Base-by-base conservation (phyloP, 1,140 invertebrate genomes). In the Sycophila sp. region DNA sequence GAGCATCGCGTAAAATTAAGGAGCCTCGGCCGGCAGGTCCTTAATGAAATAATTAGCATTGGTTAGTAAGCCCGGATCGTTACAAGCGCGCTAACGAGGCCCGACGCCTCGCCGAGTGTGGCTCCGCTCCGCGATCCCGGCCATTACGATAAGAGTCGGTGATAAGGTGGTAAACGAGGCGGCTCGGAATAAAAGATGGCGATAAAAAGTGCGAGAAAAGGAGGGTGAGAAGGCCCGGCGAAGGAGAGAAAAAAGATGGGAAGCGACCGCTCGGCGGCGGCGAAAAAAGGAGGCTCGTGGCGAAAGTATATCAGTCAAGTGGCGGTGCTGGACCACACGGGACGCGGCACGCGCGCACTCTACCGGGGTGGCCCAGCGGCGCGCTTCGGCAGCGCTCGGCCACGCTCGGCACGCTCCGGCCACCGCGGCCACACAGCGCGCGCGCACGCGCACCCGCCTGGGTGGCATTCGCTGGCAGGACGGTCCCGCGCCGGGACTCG, bases 291-390 rank as follows among this genome's bases (percentile, higher is more conserved):
- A 67, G 22, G 7, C 30, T 53, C 51, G 66, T 68, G 66, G 42
- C 42, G 56, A 67, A 67, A 67, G 65, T 67, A 67, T 66, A 40
- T 66, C 36, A 49, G 51, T 40, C 47, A 69, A 62, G 66, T 30
- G 42, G 32, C 40, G 62, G 42, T 60, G 58, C 40, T 64, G 76
- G 85, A 86, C 85, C 85, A 86, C 85, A 86, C 85, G 84, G 79
- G 81, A 83, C 73, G 84, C 83, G 85, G 85, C 85, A 85, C 85
- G 85, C 84, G 85, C 85, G 85, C 85, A 83, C 85, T 85, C 85
- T 86, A 86, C 81, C 85, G 85, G 85, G 85, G 84, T 86, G 83
- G 84, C 74, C 84, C 74, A 75, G 75, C 51, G 60, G 71, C 65
- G 49, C 19, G 40, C 7, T 59, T 80, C 84, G 83, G 74, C 10